Evolutionary conservation across 2,888 invertebrate genomes (phyloP).

Genomic region (Hyposoter dolosus): DNA sequence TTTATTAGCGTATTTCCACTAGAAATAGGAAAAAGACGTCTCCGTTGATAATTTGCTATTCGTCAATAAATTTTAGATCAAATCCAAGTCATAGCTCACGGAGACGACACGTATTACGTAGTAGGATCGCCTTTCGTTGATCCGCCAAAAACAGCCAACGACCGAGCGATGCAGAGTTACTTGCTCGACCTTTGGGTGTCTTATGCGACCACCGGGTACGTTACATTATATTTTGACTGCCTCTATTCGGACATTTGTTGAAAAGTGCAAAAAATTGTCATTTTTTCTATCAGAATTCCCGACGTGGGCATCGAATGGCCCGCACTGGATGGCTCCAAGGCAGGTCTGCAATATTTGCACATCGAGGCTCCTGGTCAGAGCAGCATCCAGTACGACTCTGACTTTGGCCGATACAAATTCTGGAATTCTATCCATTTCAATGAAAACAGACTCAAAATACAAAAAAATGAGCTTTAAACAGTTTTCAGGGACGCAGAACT

Average conservation of each 20-base stretch:
- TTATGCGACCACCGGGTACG: slow-evolving; percentile 88
- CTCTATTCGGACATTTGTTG: not conserved
- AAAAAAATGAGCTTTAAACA: slow-evolving; percentile 67
- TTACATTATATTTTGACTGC: slow-evolving; percentile 11
- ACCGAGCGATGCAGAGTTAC: slow-evolving; percentile 86
- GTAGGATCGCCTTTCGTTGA: slow-evolving; percentile 83
- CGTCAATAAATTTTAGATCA: not conserved
- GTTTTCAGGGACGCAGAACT: not conserved
- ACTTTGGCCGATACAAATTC: slow-evolving; percentile 87
- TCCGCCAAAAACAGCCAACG: slow-evolving; percentile 83
- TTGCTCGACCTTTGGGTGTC: slow-evolving; percentile 86
- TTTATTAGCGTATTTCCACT: not conserved
- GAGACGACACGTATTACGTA: slow-evolving; percentile 87
- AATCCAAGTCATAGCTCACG: slow-evolving; percentile 88
- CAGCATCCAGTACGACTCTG: slow-evolving; percentile 83
- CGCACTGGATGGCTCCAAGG: slow-evolving; percentile 84
- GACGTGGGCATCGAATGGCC: slow-evolving; percentile 85
- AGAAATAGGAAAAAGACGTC: not conserved
- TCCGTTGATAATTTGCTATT: not conserved
- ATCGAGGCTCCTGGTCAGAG: slow-evolving; percentile 85
- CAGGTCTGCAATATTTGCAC: slow-evolving; percentile 86
- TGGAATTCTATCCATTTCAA: slow-evolving; percentile 88
- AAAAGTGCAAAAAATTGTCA: not conserved
- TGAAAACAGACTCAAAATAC: slow-evolving; percentile 87
- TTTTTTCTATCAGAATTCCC: slow-evolving; percentile 83